phyloP scores from a whole-genome alignment of 2,113 vertebrate genomes.

The Dolichotis patagonum region DNA sequence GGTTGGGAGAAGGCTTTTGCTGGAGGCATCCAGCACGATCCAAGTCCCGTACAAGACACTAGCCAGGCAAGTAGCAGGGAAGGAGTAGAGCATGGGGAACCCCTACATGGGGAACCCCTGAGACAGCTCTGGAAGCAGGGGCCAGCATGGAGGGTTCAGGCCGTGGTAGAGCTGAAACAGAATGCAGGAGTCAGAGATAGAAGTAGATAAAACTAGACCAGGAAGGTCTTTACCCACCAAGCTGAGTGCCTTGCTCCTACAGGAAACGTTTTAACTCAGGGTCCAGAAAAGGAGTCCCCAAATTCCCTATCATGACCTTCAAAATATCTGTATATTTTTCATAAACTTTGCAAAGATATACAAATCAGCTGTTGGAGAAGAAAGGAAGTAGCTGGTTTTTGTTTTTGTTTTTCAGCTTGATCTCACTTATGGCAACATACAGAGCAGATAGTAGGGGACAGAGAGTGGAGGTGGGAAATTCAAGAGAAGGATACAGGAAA shows the following conservation, averaged over 20 bases:
- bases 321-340: background rate
- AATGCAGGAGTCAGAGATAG: no score
- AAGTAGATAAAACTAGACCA: fast-evolving
- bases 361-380: background rate
- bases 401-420: background rate
- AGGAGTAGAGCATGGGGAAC: background rate
- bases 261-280: background rate
- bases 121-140: fast-evolving
- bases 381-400: background rate
- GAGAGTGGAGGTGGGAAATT: no score
- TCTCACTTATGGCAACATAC: background rate
- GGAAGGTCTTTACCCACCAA: background rate
- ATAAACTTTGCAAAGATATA: background rate
- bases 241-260: background rate
- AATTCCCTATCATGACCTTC: background rate
- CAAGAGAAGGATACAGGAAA: background rate
- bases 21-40: background rate
- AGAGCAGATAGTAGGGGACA: background rate
- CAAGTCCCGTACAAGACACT: background rate
- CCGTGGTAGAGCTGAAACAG: no score
- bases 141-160: fast-evolving
- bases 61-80: background rate
- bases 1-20: fast-evolving
- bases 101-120: background rate
- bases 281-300: background rate